These are phyloP conservation scores for Ochropleura plecta DNA, from an alignment of 2,888 invertebrate species.

Conservation along the genomic window DNA sequence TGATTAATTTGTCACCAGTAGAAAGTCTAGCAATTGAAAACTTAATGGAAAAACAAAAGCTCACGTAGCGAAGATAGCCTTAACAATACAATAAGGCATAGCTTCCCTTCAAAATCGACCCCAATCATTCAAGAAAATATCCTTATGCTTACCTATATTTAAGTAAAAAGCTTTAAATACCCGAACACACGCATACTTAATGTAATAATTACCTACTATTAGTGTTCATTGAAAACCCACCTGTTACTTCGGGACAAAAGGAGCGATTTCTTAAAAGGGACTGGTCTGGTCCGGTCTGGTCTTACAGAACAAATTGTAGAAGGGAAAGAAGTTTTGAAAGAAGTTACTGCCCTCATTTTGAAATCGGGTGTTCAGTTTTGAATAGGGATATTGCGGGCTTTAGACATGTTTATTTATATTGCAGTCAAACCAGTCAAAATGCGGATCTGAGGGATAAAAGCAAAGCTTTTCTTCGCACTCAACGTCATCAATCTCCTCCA, in stretches of 20 bases:
- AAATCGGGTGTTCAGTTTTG: constrained; percentile 13
- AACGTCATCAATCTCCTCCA: too few relatives aligned
- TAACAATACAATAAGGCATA: not conserved
- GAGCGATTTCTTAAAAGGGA: constrained; percentile 18
- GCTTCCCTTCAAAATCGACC: not conserved
- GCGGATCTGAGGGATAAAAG: too few relatives aligned
- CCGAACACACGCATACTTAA: constrained; percentile 37
- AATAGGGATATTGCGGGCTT: not conserved
- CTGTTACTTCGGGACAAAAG: constrained; percentile 48
- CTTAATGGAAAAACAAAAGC: not conserved
- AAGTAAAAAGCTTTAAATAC: constrained; percentile 36
- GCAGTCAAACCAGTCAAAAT: too few relatives aligned
- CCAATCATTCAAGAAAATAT: not conserved
- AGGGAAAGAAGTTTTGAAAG: constrained; percentile 1
- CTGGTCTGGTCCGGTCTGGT: constrained; percentile 10
- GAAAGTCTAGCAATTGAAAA: not conserved
- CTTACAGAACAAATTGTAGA: constrained; percentile 29
- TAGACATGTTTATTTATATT: not conserved
- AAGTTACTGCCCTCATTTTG: constrained; percentile 31
- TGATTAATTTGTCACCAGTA: too few relatives aligned
- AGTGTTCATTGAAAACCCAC: constrained; percentile 49
- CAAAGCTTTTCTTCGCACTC: too few relatives aligned
- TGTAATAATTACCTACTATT: constrained; percentile 46
- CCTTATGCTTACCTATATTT: constrained; percentile 16
- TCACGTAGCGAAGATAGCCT: not conserved